A percentile compares a stretch with the other conserved stretches of the same genome.
phyloP scores from a whole-genome alignment of 1,140 invertebrate genomes.

The Drosophila orosa region DNA sequence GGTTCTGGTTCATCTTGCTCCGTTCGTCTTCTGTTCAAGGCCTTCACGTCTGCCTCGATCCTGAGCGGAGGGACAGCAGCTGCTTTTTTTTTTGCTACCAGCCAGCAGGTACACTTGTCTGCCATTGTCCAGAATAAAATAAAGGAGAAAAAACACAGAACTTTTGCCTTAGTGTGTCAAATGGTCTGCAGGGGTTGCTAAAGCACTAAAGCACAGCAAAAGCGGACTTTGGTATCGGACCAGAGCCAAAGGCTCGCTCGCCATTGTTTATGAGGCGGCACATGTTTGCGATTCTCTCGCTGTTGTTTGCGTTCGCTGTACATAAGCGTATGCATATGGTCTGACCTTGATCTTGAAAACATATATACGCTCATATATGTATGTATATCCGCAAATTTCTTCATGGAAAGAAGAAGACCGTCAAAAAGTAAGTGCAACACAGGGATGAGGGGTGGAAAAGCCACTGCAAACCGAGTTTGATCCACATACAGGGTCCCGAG shows the following conservation, averaged over 20 bases:
- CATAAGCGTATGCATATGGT: slow-evolving; percentile 53
- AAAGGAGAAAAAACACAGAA: slow-evolving; percentile 11
- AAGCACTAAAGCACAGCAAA: slow-evolving; percentile 23
- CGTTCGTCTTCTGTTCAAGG: slow-evolving; percentile 61
- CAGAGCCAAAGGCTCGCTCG: slow-evolving; percentile 15
- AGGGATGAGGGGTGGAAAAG: background rate
- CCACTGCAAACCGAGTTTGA: background rate
- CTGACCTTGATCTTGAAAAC: slow-evolving; percentile 79
- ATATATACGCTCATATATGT: background rate
- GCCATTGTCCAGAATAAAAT: slow-evolving; percentile 52
- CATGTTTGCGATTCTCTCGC: slow-evolving; percentile 63
- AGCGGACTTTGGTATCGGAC: slow-evolving; percentile 17
- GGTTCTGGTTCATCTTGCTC: slow-evolving; percentile 41
- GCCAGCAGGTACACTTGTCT: slow-evolving; percentile 77
- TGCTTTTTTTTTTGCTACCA: slow-evolving; percentile 45
- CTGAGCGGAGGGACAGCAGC: slow-evolving; percentile 51
- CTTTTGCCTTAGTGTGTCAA: slow-evolving; percentile 72
- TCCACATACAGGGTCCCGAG: slow-evolving; percentile 9
- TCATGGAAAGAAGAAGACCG: slow-evolving; percentile 13
- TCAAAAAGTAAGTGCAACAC: slow-evolving; percentile 20
- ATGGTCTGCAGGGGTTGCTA: slow-evolving; percentile 71
- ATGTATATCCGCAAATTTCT: background rate
- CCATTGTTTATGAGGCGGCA: slow-evolving; percentile 69
- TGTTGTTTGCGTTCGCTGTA: slow-evolving; percentile 22
- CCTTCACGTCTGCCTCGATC: slow-evolving; percentile 36